These are phyloP conservation scores for Melitaea cinxia DNA, from an alignment of 1,140 invertebrate species.

Conservation along the genomic window DNA sequence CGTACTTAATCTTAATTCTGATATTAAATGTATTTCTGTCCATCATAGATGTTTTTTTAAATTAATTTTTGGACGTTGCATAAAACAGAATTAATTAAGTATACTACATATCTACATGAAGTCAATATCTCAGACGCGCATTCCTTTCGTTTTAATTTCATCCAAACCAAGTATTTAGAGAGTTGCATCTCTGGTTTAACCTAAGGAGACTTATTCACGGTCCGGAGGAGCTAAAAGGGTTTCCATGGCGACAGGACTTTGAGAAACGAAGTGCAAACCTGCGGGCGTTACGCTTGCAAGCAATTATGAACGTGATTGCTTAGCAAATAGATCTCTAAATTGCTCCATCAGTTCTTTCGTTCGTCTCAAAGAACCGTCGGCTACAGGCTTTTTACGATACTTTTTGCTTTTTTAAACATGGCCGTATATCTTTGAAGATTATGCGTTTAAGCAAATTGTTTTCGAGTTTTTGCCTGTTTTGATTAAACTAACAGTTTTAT, in stretches of 20 bases:
- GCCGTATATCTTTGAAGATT: neutral
- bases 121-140: neutral
- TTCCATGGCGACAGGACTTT: slow-evolving; percentile 10
- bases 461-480: no score
- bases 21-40: no score
- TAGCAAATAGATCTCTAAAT: slow-evolving; percentile 5
- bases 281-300: slow-evolving; percentile 3
- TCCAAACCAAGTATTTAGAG: neutral
- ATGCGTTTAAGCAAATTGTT: neutral
- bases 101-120: neutral
- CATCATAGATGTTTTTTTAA: no score
- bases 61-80: no score
- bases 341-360: neutral
- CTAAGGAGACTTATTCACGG: slow-evolving; percentile 7
- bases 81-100: no score
- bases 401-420: neutral
- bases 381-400: neutral
- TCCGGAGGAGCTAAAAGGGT: slow-evolving; percentile 12
- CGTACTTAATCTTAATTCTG: no score
- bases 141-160: neutral
- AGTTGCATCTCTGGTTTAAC: slow-evolving; percentile 1
- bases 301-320: slow-evolving; percentile 14
- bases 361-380: slow-evolving; percentile 2
- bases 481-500: no score
- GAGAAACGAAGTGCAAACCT: slow-evolving; percentile 9